Conservation (phyloP, 2,888 invertebrate species). For the Cataglyphis cursor region DNA sequence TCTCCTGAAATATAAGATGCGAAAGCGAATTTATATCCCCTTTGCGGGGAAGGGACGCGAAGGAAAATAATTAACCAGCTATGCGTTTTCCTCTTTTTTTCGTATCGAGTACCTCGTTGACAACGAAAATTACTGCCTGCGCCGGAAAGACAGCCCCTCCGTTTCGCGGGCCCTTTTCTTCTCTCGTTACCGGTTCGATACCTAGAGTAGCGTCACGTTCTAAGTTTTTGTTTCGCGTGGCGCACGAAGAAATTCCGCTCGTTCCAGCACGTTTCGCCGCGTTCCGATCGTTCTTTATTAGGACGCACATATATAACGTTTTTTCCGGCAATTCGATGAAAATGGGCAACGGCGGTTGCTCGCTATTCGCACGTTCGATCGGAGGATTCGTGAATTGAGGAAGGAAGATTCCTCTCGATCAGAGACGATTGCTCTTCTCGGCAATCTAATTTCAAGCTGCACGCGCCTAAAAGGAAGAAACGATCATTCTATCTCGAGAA, state of each 20-base stretch:
- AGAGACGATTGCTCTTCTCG: background rate
- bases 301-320: constrained; percentile 47
- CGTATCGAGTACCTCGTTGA: constrained; percentile 54
- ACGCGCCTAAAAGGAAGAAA: constrained; percentile 51
- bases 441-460: constrained; percentile 35
- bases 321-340: constrained; percentile 36
- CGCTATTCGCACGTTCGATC: constrained; percentile 25
- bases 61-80: constrained; percentile 54
- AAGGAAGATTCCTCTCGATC: background rate
- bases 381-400: background rate
- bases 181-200: constrained; percentile 56
- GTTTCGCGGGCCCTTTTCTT: constrained; percentile 34
- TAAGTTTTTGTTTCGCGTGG: constrained; percentile 50
- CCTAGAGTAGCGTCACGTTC: constrained; percentile 51
- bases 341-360: constrained; percentile 30
- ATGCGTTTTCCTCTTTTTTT: background rate
- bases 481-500: constrained; percentile 19
- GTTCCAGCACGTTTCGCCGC: constrained; percentile 35
- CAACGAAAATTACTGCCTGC: constrained; percentile 52
- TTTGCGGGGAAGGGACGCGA: background rate
- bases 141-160: constrained; percentile 37
- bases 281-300: constrained; percentile 53
- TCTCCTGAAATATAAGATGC: constrained; percentile 49
- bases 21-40: constrained; percentile 56
- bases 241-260: constrained; percentile 32